Conservation (phyloP, 2,797 vertebrate genomes). For the Echeneis naucrates region DNA sequence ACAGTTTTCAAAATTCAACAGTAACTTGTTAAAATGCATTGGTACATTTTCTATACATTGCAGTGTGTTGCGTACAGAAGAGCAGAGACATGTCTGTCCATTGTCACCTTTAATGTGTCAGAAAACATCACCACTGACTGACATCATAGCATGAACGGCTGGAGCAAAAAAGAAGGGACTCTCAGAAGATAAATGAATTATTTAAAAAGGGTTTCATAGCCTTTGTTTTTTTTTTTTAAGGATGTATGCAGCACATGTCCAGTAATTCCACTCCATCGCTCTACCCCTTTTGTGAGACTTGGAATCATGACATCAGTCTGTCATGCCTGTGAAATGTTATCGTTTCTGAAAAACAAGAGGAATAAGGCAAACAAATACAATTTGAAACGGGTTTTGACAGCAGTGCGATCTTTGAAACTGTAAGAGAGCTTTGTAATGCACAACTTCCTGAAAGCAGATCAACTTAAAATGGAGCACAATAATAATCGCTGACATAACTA, state of each 20-base stretch:
- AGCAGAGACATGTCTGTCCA: too few species aligned
- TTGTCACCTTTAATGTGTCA: too few species aligned
- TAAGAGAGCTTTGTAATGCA: slow-evolving; percentile 14
- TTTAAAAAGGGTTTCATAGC: background rate
- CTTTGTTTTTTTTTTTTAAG: background rate
- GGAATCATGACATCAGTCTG: background rate
- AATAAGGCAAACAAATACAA: slow-evolving; percentile 21
- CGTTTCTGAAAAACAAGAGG: slow-evolving; percentile 3
- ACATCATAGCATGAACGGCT: background rate
- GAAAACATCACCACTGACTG: background rate
- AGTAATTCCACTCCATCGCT: slow-evolving; percentile 10
- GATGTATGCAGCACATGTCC: background rate
- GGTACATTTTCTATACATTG: too few species aligned
- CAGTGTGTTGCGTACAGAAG: too few species aligned
- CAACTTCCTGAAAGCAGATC: slow-evolving; percentile 23
- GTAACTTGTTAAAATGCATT: background rate
- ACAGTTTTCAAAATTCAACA: background rate
- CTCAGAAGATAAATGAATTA: too few species aligned
- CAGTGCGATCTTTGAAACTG: background rate
- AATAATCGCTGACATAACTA: slow-evolving; percentile 24
- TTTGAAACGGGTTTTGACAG: slow-evolving; percentile 43
- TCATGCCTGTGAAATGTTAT: background rate
- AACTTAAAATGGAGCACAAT: slow-evolving; percentile 12
- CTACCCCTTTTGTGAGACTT: background rate
- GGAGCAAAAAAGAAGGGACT: too few species aligned